phyloP scores from a whole-genome alignment of 1,140 invertebrate species.

The Drosophila trapezifrons region DNA sequence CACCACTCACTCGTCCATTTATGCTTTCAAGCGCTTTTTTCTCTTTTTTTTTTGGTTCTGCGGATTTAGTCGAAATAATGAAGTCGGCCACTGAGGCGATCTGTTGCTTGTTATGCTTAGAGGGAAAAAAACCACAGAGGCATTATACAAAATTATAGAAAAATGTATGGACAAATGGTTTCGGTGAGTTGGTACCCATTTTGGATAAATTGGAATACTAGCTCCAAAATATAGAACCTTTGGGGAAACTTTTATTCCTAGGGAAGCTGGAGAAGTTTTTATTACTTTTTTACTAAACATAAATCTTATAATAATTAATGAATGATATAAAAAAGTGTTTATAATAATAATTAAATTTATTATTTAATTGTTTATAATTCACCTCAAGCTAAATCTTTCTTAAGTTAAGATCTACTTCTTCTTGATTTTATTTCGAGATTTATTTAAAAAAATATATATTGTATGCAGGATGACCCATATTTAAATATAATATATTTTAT shows the following conservation, averaged over 20 bases:
- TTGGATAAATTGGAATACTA: neutral
- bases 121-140: slow-evolving; percentile 19
- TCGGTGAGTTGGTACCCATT: neutral
- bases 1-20: slow-evolving; percentile 18
- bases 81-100: slow-evolving; percentile 63
- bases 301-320: neutral
- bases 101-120: slow-evolving; percentile 58
- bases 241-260: too few species aligned
- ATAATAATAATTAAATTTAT: neutral
- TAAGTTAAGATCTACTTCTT: neutral
- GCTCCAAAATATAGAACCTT: too few species aligned
- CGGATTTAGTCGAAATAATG: slow-evolving; percentile 65
- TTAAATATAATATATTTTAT: neutral
- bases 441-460: neutral
- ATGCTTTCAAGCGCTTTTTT: slow-evolving; percentile 45
- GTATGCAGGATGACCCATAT: neutral
- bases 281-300: neutral
- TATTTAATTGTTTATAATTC: too few species aligned
- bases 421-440: neutral
- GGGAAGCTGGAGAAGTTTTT: neutral
- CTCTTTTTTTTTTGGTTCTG: slow-evolving; percentile 40
- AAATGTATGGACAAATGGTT: slow-evolving; percentile 4
- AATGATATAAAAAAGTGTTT: neutral
- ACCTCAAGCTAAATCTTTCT: neutral
- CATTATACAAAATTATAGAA: slow-evolving; percentile 22